Base-by-base conservation (phyloP, 2,797 vertebrate genomes). In the Gymnocypris eckloni region DNA sequence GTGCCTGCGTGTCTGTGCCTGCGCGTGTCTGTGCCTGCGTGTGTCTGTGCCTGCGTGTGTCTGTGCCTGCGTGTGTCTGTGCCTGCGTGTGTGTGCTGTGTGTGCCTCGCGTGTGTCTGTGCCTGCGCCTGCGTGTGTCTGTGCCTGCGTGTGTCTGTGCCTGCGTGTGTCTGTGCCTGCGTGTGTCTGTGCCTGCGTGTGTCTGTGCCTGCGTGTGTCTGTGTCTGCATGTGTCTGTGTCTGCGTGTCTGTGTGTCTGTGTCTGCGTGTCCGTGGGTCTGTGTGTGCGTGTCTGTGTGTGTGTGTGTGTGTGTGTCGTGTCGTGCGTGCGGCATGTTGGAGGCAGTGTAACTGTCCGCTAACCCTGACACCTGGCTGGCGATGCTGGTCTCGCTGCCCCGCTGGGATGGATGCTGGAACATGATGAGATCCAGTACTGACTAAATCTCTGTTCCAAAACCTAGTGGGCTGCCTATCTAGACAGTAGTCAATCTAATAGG, bases 331-430 rank as follows among this genome's bases (percentile, higher is more conserved):
- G 28, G 2, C n/a, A 28, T 97, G 96, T 96, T 97, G 93, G 97
- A 97, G 83, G 96, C 96, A 0, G 97, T 97, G 96, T 96, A 98
- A 86, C 97, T 97, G 94, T 99, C 98, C 0, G 96, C 98, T 90
- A 97, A 89, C 90, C 98, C 98, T 0, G 98, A 99, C 91, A 97
- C 98, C 95, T 99, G 98, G 95, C 98, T 99, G 92, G 97, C 96
- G 59, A 98, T 96, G 95, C 98, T 99, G 95, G 96, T 96, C 95
- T 98, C 98, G 28, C 98, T 99, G 87, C 96, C 96, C 89, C 98
- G 95, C 91, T 81, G 97, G 95, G 85, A 95, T 91, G 0, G 96
- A 94, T 50, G 96, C 93, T 0, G 97, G 95, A 70, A 96, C 88
- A 97, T 92, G 2, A 92, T 91, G 90, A 43, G n/a, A 76, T 39